A percentile compares a stretch with the other conserved stretches of the same genome.
phyloP scores from a whole-genome alignment of 2,797 vertebrate species.

The Peromyscus melanophrys region DNA sequence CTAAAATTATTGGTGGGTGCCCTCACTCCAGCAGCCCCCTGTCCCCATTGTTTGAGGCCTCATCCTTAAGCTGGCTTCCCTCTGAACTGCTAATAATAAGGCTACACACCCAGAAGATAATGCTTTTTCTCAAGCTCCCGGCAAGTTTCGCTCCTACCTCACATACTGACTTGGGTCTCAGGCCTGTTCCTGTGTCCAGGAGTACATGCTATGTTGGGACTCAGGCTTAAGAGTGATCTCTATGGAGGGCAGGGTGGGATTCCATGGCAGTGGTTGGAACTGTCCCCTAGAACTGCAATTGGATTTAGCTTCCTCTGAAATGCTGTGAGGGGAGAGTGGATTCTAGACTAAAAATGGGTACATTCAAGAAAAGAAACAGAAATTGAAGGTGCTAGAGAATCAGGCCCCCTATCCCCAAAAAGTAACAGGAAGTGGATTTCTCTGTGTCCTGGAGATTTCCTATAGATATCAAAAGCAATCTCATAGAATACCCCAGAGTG shows the following conservation, averaged over 20 bases:
- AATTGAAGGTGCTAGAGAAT: neutral
- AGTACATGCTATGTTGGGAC: too few relatives aligned
- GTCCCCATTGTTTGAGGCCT: neutral
- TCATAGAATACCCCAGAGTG: neutral
- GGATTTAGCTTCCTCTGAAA: neutral
- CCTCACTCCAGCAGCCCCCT: too few relatives aligned
- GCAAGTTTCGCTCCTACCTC: neutral
- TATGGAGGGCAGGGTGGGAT: neutral
- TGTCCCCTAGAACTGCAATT: neutral
- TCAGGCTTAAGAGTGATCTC: neutral
- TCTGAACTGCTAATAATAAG: neutral
- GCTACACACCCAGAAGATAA: neutral
- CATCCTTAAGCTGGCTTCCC: neutral
- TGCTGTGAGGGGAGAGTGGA: neutral
- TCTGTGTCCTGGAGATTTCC: neutral
- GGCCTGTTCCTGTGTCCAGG: neutral
- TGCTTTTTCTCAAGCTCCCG: neutral
- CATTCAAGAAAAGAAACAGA: neutral
- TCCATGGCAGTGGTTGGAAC: neutral
- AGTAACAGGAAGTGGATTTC: neutral
- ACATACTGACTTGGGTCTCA: neutral
- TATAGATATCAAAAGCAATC: neutral
- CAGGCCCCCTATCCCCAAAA: rapidly evolving
- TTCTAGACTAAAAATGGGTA: neutral
- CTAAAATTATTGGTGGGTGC: neutral